These are phyloP conservation scores for Streblospio benedicti DNA, from an alignment of 1,140 invertebrate species.

Conservation along the genomic window DNA sequence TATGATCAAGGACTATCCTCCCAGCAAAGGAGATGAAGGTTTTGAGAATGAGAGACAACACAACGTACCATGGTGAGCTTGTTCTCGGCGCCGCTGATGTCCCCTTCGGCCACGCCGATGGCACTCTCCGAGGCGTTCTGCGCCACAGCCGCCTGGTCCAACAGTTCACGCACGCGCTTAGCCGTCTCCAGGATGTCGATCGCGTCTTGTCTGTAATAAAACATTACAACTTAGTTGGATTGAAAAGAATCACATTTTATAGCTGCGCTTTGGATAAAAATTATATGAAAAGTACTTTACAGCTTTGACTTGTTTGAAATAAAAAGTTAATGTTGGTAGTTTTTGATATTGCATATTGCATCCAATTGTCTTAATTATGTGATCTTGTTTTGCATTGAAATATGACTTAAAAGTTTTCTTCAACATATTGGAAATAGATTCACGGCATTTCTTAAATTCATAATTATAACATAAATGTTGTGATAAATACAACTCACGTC, in stretches of 20 bases:
- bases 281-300: background rate
- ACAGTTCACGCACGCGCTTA: conserved; percentile 52
- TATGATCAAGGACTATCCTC: background rate
- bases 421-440: background rate
- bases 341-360: background rate
- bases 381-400: background rate
- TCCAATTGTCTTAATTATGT: background rate
- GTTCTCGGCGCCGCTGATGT: conserved; percentile 65
- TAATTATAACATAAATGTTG: background rate
- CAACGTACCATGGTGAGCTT: conserved; percentile 59
- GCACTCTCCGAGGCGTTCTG: conserved; percentile 68
- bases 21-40: background rate
- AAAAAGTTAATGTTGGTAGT: no score
- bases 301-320: background rate
- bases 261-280: no score
- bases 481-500: background rate
- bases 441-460: background rate
- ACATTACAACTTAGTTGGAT: no score
- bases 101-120: conserved; percentile 67
- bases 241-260: no score
- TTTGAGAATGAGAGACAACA: no score
- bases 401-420: background rate
- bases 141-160: conserved; percentile 62
- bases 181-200: conserved; percentile 53
- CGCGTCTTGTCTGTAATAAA: conserved; percentile 47